These are phyloP conservation scores for Diogma glabrata DNA, from an alignment of 2,888 invertebrate genomes.

Conservation along the genomic window DNA sequence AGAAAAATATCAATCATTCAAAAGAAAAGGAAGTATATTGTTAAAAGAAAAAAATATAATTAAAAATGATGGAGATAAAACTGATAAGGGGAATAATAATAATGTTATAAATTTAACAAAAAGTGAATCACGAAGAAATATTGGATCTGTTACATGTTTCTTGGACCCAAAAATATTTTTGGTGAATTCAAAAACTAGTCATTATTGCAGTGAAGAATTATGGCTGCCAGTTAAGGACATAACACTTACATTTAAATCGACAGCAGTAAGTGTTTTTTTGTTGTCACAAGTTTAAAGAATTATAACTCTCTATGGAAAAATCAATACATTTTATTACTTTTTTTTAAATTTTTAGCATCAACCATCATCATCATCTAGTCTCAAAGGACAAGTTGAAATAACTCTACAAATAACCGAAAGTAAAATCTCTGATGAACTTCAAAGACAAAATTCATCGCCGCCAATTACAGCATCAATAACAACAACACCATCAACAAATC, in stretches of 20 bases:
- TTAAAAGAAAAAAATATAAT: slow-evolving; percentile 17
- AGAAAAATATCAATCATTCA: slow-evolving; percentile 20
- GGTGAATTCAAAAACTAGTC: slow-evolving; percentile 25
- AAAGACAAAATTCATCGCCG: slow-evolving; percentile 6
- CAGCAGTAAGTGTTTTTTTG: neutral
- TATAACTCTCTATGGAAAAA: neutral
- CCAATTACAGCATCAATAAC: slow-evolving; percentile 8
- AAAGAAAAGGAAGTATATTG: slow-evolving; percentile 31
- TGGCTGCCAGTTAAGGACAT: slow-evolving; percentile 36
- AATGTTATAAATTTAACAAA: slow-evolving; percentile 25
- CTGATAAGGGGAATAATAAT: slow-evolving; percentile 18
- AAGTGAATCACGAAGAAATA: slow-evolving; percentile 34
- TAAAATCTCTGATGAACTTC: neutral
- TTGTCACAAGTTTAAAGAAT: neutral
- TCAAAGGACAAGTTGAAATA: slow-evolving; percentile 33
- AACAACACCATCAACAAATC: slow-evolving; percentile 4
- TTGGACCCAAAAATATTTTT: slow-evolving; percentile 34
- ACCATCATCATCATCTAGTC: neutral
- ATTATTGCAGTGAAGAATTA: slow-evolving; percentile 31
- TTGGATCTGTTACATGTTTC: slow-evolving; percentile 37
- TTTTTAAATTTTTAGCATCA: too few species aligned
- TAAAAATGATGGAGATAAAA: slow-evolving; percentile 2
- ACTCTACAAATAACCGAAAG: slow-evolving; percentile 30
- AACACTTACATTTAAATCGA: slow-evolving; percentile 18
- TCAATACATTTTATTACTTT: neutral